phyloP scores from a whole-genome alignment of 2,888 invertebrate species.

The Carabus problematicus region DNA sequence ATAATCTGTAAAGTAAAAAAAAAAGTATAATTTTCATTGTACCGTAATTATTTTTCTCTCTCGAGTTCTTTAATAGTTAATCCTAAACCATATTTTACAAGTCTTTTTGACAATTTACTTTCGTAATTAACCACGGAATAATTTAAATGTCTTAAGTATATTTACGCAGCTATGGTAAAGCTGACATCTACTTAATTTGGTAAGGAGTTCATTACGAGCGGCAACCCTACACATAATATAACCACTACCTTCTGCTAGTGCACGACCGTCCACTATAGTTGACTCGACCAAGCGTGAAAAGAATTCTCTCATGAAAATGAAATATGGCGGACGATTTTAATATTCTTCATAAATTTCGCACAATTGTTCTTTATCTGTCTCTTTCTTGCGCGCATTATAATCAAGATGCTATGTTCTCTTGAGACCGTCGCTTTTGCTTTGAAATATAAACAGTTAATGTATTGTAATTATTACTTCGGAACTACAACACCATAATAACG shows the following conservation, averaged over 20 bases:
- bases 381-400: not conserved
- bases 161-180: constrained; percentile 20
- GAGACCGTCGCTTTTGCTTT: too few species aligned
- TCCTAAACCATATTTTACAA: constrained; percentile 31
- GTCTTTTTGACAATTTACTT: constrained; percentile 22
- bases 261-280: too few species aligned
- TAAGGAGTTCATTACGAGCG: constrained; percentile 28
- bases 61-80: constrained; percentile 3
- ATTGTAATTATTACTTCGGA: too few species aligned
- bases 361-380: constrained; percentile 24
- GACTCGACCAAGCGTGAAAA: not conserved
- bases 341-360: constrained; percentile 37
- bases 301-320: constrained; percentile 32
- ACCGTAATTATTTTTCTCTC: too few species aligned
- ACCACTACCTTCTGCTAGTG: too few species aligned
- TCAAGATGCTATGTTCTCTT: too few species aligned
- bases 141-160: constrained; percentile 27
- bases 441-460: too few species aligned
- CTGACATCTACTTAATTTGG: constrained; percentile 28
- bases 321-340: constrained; percentile 29
- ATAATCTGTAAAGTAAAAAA: too few species aligned
- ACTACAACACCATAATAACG: too few species aligned
- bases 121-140: constrained; percentile 34
- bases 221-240: too few species aligned
- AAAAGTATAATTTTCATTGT: too few species aligned